Percentiles rank a stretch among this genome's conserved stretches.
Evolutionary conservation across 2,888 invertebrate genomes (phyloP).

Genomic region (Spilarctia lutea): DNA sequence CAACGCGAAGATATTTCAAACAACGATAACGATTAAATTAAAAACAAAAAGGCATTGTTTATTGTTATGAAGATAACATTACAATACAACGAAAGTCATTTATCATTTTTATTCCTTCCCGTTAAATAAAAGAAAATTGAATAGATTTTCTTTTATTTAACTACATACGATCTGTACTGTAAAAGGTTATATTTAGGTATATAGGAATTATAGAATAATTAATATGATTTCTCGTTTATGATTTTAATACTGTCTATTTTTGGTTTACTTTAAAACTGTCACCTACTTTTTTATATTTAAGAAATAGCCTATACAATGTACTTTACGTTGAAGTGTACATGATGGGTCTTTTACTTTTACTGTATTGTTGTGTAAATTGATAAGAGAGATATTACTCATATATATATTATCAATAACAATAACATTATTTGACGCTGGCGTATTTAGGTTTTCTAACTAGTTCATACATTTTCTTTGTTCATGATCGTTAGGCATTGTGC

Average conservation of each 20-base stretch:
- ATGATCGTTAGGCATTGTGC: background rate
- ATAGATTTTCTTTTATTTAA: too few species aligned
- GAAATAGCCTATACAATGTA: background rate
- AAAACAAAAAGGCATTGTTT: conserved; percentile 45
- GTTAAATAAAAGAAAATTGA: background rate
- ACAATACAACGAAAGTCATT: background rate
- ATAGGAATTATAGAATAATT: too few species aligned
- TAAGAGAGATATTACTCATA: conserved; percentile 12
- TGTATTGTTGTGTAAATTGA: background rate
- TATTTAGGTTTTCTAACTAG: conserved; percentile 17
- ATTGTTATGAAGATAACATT: conserved; percentile 28
- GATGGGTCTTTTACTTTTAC: background rate
- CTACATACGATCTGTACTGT: too few species aligned
- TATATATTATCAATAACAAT: conserved; percentile 1
- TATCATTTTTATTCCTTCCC: background rate
- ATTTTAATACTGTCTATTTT: background rate
- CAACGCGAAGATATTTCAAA: conserved; percentile 18
- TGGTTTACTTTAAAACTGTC: background rate
- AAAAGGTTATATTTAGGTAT: too few species aligned
- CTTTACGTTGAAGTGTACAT: background rate
- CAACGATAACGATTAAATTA: conserved; percentile 38
- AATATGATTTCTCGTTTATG: background rate
- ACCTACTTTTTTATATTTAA: background rate
- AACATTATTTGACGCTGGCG: conserved; percentile 5
- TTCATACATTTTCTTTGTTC: conserved; percentile 20